Conservation (phyloP, 2,797 vertebrate genomes). For the Odontamblyopus rebecca region DNA sequence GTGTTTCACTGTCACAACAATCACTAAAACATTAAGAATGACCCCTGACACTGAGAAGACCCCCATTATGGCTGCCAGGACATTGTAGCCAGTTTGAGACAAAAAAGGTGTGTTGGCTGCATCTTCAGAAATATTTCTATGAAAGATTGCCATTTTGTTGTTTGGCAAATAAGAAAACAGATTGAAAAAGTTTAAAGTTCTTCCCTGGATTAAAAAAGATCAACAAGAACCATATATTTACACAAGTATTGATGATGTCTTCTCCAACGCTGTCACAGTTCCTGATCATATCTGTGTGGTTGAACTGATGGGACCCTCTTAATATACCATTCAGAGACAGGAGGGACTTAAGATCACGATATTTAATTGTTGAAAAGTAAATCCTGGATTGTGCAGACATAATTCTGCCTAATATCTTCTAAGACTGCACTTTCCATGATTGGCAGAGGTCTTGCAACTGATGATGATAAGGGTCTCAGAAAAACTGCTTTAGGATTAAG, state of each 20-base stretch:
- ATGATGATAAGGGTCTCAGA: conserved; percentile 24
- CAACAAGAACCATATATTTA: background rate
- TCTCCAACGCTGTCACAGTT: conserved; percentile 13
- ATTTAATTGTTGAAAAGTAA: conserved; percentile 55
- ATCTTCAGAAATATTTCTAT: conserved; percentile 39
- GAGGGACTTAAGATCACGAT: conserved; percentile 33
- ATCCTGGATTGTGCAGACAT: conserved; percentile 71
- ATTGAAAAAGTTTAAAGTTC: background rate
- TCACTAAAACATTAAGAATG: conserved; percentile 79
- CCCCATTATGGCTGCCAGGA: conserved; percentile 64
- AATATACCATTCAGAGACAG: conserved; percentile 32
- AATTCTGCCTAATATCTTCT: conserved; percentile 55
- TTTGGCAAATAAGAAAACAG: background rate
- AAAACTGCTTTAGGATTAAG: conserved; percentile 5
- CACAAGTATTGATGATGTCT: background rate
- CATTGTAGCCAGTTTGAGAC: conserved; percentile 56
- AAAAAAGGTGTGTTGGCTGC: conserved; percentile 43
- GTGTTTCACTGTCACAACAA: conserved; percentile 81
- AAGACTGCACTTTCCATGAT: conserved; percentile 71
- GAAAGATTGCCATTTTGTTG: conserved; percentile 36
- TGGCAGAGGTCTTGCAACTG: conserved; percentile 36
- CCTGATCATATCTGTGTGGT: conserved; percentile 28
- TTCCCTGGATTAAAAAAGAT: background rate
- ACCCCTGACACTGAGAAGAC: conserved; percentile 62
- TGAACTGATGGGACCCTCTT: conserved; percentile 18